Conservation (phyloP, 2,113 vertebrate species). For the Cranoglanis bouderius region DNA sequence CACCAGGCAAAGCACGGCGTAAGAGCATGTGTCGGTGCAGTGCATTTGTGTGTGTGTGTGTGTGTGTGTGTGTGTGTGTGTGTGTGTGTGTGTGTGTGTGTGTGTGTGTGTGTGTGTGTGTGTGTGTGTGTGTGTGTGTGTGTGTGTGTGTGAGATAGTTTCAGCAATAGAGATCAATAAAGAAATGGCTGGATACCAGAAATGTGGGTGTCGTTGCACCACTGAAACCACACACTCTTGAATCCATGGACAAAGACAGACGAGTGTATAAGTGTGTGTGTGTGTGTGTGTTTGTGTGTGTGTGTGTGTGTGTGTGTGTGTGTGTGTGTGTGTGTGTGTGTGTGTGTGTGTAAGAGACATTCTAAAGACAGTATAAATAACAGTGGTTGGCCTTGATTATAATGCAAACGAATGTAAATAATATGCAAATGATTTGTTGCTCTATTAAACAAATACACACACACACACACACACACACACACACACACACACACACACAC, state of each 20-base stretch:
- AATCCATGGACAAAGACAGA: not conserved
- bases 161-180: constrained; percentile 22
- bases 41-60: not conserved
- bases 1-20: not conserved
- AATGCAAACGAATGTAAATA: constrained; percentile 1
- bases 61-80: not conserved
- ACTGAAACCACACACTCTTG: constrained; percentile 19
- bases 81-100: not conserved
- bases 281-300: not conserved
- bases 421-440: not conserved
- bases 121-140: not conserved
- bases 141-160: not conserved
- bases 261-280: not conserved
- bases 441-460: not conserved
- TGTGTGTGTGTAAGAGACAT: not conserved
- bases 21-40: not conserved
- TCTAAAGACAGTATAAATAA: not conserved
- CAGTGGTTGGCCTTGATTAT: not conserved
- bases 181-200: constrained; percentile 43
- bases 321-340: not conserved
- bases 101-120: not conserved
- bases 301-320: not conserved
- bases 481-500: constrained; percentile 4
- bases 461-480: not conserved
- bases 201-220: constrained; percentile 14